phyloP scores from a whole-genome alignment of 1,140 invertebrate species.

The Cotesia chilonis region DNA sequence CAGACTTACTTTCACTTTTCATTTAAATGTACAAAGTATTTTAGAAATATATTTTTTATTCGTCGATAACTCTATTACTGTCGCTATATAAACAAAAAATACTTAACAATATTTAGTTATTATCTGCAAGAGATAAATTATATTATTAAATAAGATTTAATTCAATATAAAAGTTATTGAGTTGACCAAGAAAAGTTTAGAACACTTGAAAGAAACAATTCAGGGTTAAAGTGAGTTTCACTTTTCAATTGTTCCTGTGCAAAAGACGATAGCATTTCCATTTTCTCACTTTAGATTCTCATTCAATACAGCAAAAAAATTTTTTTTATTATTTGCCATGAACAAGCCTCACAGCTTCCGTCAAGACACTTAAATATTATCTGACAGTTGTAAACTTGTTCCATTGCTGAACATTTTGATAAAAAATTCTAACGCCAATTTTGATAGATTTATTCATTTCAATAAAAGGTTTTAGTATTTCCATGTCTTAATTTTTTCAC shows the following conservation, averaged over 20 bases:
- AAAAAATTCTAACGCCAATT: no score
- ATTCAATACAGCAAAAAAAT: not conserved
- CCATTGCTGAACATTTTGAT: no score
- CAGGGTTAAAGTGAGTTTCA: conserved; percentile 21
- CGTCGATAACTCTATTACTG: not conserved
- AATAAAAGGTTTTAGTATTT: no score
- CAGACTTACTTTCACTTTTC: conserved; percentile 16
- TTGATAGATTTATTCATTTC: no score
- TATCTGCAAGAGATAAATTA: not conserved
- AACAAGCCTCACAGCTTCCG: no score
- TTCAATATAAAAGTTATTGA: conserved; percentile 11
- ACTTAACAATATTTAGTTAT: not conserved
- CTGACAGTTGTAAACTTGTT: no score
- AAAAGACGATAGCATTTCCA: not conserved
- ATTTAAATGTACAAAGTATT: not conserved
- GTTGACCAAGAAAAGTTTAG: not conserved
- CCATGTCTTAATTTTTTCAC: no score
- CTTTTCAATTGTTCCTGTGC: conserved; percentile 4
- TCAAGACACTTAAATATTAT: no score
- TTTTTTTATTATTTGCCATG: no score
- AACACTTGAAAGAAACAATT: conserved; percentile 9
- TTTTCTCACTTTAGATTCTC: conserved; percentile 4
- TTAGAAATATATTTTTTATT: not conserved
- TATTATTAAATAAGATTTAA: not conserved
- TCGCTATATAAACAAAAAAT: not conserved